Evolutionary conservation across 1,140 invertebrate genomes (phyloP), one percentile per base, ranked within the genome.

Genomic region (Cotesia typhae): DNA sequence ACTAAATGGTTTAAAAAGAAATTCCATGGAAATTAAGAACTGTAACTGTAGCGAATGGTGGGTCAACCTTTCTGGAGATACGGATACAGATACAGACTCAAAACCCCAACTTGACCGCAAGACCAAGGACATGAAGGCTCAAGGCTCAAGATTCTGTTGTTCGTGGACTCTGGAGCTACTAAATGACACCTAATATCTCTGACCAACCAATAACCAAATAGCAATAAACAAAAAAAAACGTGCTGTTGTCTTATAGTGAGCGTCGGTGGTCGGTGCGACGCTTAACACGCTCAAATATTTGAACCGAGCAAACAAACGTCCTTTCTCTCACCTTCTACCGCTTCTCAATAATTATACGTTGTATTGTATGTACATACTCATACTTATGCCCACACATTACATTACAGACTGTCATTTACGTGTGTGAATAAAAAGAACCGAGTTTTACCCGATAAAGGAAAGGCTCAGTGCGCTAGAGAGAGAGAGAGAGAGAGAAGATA

Each of bases 271-370:
- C 36, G 36, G 37, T 64, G 14, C 61, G 61, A 4, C 35, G 61
- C 10, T 14, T 37, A 47, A 47, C 41, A 47, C 41, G 41, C 10
- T 47, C 41, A 47, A 64, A 64, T 64, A 64, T 64, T 64, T 38
- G 38, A 4, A 36, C 7, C 61, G 36, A 38, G 37, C 61, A 64
- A 64, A 64, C 61, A 64, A 64, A 64, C 36, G 61, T 64, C 61
- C 61, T 64, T 64, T 64, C 61, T 64, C 61, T 64, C 61, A 64
- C 61, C 61, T 64, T 64, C 61, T 41, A 64, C 61, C 9, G 37
- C 36, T 6, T n/a, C 17, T 61, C 1, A 28, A 35, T 12, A 61
- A 0, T 28, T 61, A 28, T 6, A 61, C 3, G 7, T 7, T 47
- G 41, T 47, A 47, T 28, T 59, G 10, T 59, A 59, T 59, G 55